Percentiles rank a stretch among this genome's conserved stretches.
These are phyloP conservation scores for Panurus biarmicus DNA, from an alignment of 2,113 vertebrate genomes.

Conservation along the genomic window DNA sequence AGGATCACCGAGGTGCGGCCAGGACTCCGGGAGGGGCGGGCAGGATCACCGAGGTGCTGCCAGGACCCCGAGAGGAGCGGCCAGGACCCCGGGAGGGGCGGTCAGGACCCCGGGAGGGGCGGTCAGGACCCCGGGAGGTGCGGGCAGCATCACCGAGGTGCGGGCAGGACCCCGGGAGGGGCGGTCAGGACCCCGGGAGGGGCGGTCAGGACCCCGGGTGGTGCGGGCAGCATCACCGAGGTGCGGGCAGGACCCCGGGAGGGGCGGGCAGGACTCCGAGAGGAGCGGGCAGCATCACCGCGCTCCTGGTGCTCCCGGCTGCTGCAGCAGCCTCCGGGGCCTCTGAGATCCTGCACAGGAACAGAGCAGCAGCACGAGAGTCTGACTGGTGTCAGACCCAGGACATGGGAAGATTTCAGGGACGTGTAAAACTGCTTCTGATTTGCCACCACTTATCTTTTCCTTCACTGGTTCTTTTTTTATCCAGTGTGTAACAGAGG, in stretches of 20 bases:
- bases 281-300: too few species aligned
- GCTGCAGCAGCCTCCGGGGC: background rate
- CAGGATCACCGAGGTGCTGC: background rate
- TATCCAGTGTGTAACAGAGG: background rate
- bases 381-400: background rate
- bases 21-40: background rate
- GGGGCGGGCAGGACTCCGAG: background rate
- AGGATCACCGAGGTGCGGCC: background rate
- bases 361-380: background rate
- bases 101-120: background rate
- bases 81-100: background rate
- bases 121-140: background rate
- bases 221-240: background rate
- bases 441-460: background rate
- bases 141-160: background rate
- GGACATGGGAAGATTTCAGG: background rate
- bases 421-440: background rate
- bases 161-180: background rate
- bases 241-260: background rate
- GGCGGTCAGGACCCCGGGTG: background rate
- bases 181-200: background rate
- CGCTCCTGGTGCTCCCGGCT: background rate
- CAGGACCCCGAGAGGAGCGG: too few species aligned
- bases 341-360: background rate
- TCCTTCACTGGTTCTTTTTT: background rate